Evolutionary conservation across 2,797 vertebrate genomes (phyloP).

Genomic region (Coregonus ussuriensis): DNA sequence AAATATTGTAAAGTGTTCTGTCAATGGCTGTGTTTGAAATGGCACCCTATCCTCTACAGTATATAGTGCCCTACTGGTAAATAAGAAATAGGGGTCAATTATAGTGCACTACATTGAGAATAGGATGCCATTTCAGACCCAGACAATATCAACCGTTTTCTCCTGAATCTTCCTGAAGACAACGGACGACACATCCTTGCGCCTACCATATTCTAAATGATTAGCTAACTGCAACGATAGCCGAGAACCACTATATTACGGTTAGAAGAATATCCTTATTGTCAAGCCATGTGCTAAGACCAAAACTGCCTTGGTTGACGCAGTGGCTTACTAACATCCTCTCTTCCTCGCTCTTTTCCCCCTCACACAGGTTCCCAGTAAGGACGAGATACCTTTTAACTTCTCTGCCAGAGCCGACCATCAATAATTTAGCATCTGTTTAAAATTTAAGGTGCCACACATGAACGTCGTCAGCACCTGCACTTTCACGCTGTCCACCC

Average conservation of each 20-base stretch:
- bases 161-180: neutral
- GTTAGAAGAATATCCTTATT: neutral
- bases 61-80: neutral
- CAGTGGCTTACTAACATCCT: neutral
- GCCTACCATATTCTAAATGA: neutral
- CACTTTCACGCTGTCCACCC: slow-evolving; percentile 78
- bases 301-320: neutral
- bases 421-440: slow-evolving; percentile 83
- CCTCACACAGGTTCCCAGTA: slow-evolving; percentile 63
- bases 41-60: slow-evolving; percentile 15
- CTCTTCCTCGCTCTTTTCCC: slow-evolving; percentile 36
- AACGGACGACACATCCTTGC: neutral
- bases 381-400: slow-evolving; percentile 82
- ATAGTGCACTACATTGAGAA: neutral
- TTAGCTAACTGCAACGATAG: neutral
- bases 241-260: neutral
- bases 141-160: neutral
- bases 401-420: slow-evolving; percentile 76
- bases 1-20: neutral
- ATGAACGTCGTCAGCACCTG: slow-evolving; percentile 81
- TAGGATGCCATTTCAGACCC: neutral
- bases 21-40: neutral
- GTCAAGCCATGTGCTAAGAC: neutral
- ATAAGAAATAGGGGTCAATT: neutral
- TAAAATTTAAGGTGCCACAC: slow-evolving; percentile 85